These are phyloP conservation scores for Manduca sexta DNA, from an alignment of 1,140 invertebrate species.

Conservation along the genomic window DNA sequence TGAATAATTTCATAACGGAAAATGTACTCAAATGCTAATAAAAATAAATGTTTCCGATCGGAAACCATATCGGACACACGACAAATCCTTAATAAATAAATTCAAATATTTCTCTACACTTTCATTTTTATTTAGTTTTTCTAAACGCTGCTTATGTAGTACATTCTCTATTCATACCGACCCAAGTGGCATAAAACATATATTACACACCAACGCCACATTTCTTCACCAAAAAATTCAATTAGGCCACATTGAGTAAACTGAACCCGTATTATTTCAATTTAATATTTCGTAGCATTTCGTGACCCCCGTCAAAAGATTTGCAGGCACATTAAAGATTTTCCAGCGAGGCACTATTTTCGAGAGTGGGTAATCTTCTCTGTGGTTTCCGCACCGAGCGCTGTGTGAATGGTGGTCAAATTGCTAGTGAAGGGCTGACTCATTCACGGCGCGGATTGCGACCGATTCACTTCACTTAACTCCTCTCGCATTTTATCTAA, in stretches of 20 bases:
- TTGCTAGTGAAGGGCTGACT: slow-evolving; percentile 48
- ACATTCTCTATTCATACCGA: too few species aligned
- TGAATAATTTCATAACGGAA: too few species aligned
- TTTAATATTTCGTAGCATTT: background rate
- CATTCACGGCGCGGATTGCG: slow-evolving; percentile 34
- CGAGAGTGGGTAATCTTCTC: slow-evolving; percentile 32
- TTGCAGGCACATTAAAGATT: slow-evolving; percentile 16
- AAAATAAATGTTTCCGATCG: too few species aligned
- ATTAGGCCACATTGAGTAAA: background rate
- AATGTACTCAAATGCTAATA: too few species aligned
- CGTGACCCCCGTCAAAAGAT: background rate
- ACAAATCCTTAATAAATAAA: too few species aligned
- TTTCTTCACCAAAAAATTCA: too few species aligned
- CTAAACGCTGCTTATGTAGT: too few species aligned
- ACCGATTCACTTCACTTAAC: slow-evolving; percentile 27
- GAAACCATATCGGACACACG: too few species aligned
- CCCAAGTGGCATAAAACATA: too few species aligned
- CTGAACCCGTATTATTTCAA: background rate
- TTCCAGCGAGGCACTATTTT: slow-evolving; percentile 26
- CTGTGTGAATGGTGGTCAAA: slow-evolving; percentile 48
- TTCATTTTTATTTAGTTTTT: too few species aligned
- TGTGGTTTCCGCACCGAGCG: slow-evolving; percentile 43
- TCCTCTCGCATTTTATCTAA: slow-evolving; percentile 24
- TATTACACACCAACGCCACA: too few species aligned
- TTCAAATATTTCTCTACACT: too few species aligned